Conservation (phyloP, 2,888 invertebrate genomes). For the Fabriciana adippe region DNA sequence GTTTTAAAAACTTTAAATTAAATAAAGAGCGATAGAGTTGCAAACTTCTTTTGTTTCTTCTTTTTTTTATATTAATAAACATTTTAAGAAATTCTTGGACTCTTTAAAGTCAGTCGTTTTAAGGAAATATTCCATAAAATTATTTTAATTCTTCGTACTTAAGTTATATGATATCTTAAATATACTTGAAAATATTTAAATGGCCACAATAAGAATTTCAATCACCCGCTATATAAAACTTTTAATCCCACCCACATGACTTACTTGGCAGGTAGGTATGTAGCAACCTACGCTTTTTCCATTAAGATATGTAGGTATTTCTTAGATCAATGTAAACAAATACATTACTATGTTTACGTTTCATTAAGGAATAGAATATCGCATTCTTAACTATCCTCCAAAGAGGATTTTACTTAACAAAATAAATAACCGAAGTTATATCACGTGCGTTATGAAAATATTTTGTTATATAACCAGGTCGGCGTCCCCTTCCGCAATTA, state of each 20-base stretch:
- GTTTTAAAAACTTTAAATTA: background rate
- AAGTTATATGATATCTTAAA: background rate
- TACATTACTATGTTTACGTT: constrained; percentile 7
- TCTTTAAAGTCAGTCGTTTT: too few species aligned
- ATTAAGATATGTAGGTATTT: background rate
- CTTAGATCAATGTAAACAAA: constrained; percentile 27
- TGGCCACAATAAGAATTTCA: constrained; percentile 18
- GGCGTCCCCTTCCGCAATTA: constrained; percentile 51
- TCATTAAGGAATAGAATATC: background rate
- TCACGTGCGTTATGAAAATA: constrained; percentile 11
- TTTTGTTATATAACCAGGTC: constrained; percentile 18
- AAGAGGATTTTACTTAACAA: too few species aligned
- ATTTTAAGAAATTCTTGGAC: too few species aligned
- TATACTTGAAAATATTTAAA: background rate
- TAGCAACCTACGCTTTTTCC: constrained; percentile 24
- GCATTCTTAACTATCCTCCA: background rate
- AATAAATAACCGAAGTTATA: background rate
- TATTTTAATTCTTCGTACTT: background rate
- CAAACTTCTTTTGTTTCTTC: background rate
- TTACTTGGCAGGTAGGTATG: constrained; percentile 11
- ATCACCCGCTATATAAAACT: constrained; percentile 23
- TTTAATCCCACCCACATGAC: constrained; percentile 28
- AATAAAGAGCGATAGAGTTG: background rate
- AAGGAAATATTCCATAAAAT: too few species aligned
- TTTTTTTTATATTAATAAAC: too few species aligned